Evolutionary conservation across 1,140 invertebrate species (phyloP).

Genomic region (Philopotamus ludificatus): DNA sequence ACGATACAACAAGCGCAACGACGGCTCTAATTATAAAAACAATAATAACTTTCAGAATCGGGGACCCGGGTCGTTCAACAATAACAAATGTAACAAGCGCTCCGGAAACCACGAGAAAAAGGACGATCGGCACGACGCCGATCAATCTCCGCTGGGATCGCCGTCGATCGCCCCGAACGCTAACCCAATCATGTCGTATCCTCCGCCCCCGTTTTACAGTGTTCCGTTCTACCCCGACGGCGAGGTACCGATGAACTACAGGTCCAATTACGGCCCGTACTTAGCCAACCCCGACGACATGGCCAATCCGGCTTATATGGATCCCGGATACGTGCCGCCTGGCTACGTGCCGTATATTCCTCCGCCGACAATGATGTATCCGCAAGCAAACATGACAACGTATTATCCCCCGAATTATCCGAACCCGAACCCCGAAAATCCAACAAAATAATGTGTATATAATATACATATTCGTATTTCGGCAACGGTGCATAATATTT

Average conservation of each 20-base stretch:
- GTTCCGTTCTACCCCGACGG: constrained; percentile 23
- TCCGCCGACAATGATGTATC: constrained; percentile 1
- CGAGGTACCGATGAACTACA: neutral
- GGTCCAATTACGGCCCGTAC: constrained; percentile 38
- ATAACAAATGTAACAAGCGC: constrained; percentile 20
- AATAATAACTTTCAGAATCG: too few relatives aligned
- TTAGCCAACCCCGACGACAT: constrained; percentile 30
- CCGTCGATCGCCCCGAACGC: neutral
- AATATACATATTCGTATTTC: too few relatives aligned
- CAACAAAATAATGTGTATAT: neutral
- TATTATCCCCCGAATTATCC: neutral
- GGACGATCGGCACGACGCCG: constrained; percentile 5
- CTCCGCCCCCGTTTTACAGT: constrained; percentile 29
- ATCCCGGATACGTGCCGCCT: constrained; percentile 16
- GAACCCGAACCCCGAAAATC: neutral
- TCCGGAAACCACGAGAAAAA: constrained; percentile 8
- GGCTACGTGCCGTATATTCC: constrained; percentile 39
- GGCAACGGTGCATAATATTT: too few relatives aligned
- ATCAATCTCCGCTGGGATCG: neutral
- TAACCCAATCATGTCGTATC: constrained; percentile 20
- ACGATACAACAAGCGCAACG: neutral
- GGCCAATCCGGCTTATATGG: neutral
- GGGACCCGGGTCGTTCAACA: constrained; percentile 2
- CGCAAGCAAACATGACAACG: neutral
- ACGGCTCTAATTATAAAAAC: constrained; percentile 10